phyloP scores from a whole-genome alignment of 1,140 invertebrate species.

The Phthorimaea operculella region DNA sequence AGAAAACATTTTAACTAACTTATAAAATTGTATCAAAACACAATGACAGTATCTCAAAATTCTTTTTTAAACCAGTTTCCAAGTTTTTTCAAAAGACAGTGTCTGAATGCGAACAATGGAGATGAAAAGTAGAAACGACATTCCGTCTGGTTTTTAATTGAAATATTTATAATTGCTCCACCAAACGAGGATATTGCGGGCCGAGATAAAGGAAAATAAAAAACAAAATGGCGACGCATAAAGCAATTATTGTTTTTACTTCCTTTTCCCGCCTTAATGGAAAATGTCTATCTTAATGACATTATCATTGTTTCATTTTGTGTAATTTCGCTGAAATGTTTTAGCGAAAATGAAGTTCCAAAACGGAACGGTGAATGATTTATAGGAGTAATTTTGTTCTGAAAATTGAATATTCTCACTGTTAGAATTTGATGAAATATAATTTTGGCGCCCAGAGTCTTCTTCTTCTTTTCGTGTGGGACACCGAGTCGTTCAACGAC shows the following conservation, averaged over 20 bases:
- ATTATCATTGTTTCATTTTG: slow-evolving; percentile 1
- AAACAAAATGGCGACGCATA: slow-evolving; percentile 12
- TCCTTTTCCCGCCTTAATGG: slow-evolving; percentile 15
- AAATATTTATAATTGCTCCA: slow-evolving; percentile 57
- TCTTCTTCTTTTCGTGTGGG: no score
- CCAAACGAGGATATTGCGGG: slow-evolving; percentile 9
- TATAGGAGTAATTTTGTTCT: neutral
- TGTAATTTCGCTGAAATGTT: neutral
- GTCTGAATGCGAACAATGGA: slow-evolving; percentile 28
- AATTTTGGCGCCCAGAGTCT: neutral
- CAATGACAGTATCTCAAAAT: no score
- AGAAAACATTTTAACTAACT: no score
- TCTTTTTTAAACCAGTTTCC: no score
- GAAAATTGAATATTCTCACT: no score
- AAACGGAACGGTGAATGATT: neutral
- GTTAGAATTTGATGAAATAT: neutral
- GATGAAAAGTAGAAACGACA: slow-evolving; percentile 28
- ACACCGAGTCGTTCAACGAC: no score
- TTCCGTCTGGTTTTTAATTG: slow-evolving; percentile 56
- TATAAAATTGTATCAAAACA: no score
- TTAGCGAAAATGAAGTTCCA: neutral
- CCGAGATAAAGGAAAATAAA: slow-evolving; percentile 24
- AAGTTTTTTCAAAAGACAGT: slow-evolving; percentile 8
- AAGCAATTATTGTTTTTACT: slow-evolving; percentile 38
- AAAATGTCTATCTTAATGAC: neutral